A percentile compares a stretch with the other conserved stretches of the same genome.
phyloP scores from a whole-genome alignment of 2,113 vertebrate species.

The Dissostichus mawsoni region DNA sequence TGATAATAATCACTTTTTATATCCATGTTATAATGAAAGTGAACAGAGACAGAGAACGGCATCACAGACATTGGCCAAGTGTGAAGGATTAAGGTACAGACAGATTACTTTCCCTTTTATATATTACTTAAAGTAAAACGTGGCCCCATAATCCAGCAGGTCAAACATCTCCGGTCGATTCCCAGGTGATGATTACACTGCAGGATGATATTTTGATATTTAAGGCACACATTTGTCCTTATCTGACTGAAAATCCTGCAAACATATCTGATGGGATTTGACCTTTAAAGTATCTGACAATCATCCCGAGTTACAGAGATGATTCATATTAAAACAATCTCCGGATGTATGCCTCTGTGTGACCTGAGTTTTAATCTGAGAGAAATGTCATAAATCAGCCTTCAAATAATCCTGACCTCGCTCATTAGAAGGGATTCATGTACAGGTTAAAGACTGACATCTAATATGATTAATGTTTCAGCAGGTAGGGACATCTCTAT shows the following conservation, averaged over 20 bases:
- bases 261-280: constrained; percentile 4
- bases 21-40: background rate
- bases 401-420: background rate
- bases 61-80: background rate
- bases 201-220: background rate
- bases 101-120: background rate
- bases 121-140: background rate
- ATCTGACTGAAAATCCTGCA: background rate
- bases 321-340: constrained; percentile 1
- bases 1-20: background rate
- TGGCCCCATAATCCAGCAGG: background rate
- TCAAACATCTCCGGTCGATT: background rate
- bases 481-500: background rate
- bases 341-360: background rate
- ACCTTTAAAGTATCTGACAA: background rate
- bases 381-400: background rate
- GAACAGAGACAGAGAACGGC: background rate
- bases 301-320: background rate
- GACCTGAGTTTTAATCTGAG: constrained; percentile 10
- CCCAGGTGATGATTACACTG: constrained; percentile 9
- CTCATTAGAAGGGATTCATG: background rate
- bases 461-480: background rate
- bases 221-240: background rate
- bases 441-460: background rate
- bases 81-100: constrained; percentile 7